Percentiles rank a stretch among this genome's conserved stretches.
Conservation (phyloP, 2,797 vertebrate species). For the Podargus strigoides region DNA sequence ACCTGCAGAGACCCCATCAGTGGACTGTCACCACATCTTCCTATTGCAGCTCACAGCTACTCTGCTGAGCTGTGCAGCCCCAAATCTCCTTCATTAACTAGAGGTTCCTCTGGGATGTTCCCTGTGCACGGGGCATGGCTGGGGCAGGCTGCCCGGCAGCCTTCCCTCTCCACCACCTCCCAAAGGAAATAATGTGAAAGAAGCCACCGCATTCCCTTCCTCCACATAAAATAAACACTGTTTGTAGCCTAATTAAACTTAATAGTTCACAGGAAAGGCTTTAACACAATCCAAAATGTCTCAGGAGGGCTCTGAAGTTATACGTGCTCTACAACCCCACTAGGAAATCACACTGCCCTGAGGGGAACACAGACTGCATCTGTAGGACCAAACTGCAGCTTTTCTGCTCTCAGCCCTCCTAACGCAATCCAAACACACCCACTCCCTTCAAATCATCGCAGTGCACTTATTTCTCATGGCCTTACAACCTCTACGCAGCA, state of each 20-base stretch:
- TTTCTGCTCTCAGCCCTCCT: background rate
- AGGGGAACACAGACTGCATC: background rate
- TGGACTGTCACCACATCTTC: background rate
- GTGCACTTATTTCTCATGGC: background rate
- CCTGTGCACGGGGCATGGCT: background rate
- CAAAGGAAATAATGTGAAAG: background rate
- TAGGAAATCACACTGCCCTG: background rate
- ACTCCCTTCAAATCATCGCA: background rate
- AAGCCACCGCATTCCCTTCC: background rate
- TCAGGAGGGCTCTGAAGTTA: conserved; percentile 42
- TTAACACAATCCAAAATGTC: background rate
- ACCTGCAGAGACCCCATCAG: background rate
- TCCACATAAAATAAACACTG: conserved; percentile 19
- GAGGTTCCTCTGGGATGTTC: background rate
- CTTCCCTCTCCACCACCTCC: background rate
- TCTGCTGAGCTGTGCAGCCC: background rate
- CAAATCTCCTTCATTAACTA: background rate
- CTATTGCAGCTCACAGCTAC: background rate
- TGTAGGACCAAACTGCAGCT: background rate
- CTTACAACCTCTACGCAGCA: rapidly evolving
- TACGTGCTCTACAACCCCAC: background rate
- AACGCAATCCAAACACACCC: background rate
- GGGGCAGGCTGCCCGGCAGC: background rate
- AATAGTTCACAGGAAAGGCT: conserved; percentile 4
- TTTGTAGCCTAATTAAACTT: conserved; percentile 2